Base-by-base conservation (phyloP, 2,113 vertebrate species). In the Heptranchias perlo region DNA sequence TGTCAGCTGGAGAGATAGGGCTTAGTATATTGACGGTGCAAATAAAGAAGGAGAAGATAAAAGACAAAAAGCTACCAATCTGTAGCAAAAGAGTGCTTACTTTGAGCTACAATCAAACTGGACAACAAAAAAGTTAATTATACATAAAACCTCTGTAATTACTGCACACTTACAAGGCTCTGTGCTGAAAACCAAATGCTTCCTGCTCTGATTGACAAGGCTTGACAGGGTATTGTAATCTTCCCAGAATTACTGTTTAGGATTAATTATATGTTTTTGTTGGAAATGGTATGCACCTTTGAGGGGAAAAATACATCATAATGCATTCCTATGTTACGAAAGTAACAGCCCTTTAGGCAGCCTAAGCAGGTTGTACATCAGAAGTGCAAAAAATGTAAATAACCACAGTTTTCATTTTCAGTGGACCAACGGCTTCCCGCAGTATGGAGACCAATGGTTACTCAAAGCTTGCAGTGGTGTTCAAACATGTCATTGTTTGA, bases 121-220 rank as follows among this genome's bases (percentile, higher is more conserved):
- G 5, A 14, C 58, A 21, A n/a, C 35, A 39, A 21, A 62, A n/a
- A 93, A 18, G 89, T 62, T 93, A 39, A 93, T 64, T 93, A 61
- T 39, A 93, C 35, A 93, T 64, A 89, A 89, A 89, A 31, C 28
- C 86, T 58, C 86, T 89, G 86, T 58, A 64, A 93, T 62, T 93
- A 93, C 61, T 93, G 58, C 2, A n/a, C n/a, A 93, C 35, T 52
- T 87, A 87, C n/a, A 86, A 25, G 87, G 5, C 14, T 58, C 31
- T 61, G 31, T n/a, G 52, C 31, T 58, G 87, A 92, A 61, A 92
- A 92, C 5, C 0, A 92, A 92, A 64, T 62, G 35, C 16, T 93
- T 64, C 61, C n/a, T 39, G 35, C 35, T n/a, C n/a, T 39, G 58
- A 93, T 39, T 93, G 89, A 62, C 35, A 62, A 93, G 89, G 35